Evolutionary conservation across 2,888 invertebrate species (phyloP).

Genomic region (Abscondita cerata): DNA sequence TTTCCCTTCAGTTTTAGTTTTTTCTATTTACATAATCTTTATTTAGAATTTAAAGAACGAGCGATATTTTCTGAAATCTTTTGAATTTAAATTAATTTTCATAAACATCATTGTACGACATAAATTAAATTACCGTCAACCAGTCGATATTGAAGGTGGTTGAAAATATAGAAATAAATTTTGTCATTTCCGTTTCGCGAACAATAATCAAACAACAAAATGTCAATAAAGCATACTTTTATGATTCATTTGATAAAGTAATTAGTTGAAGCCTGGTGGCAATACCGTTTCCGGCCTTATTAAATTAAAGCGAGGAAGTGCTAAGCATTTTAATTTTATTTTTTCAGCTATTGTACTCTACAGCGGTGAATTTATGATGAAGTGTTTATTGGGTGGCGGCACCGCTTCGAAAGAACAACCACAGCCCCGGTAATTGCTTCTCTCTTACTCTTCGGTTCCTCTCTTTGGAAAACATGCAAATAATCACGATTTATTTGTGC

Average conservation of each 20-base stretch:
- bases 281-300: conserved; percentile 56
- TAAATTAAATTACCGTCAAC: no score
- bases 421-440: conserved; percentile 34
- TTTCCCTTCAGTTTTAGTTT: no score
- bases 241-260: conserved; percentile 55
- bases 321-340: conserved; percentile 57
- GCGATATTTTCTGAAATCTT: no score
- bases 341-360: conserved; percentile 46
- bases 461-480: conserved; percentile 31
- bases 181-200: neutral
- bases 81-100: no score
- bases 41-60: no score
- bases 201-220: conserved; percentile 29
- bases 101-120: no score
- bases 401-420: conserved; percentile 32
- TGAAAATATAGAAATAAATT: no score
- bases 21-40: no score
- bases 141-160: no score
- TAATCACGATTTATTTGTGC: conserved; percentile 36
- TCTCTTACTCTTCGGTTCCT: conserved; percentile 24
- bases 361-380: conserved; percentile 50
- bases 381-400: conserved; percentile 41
- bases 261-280: conserved; percentile 51
- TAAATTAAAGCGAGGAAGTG: conserved; percentile 56
- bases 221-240: conserved; percentile 44